phyloP scores from a whole-genome alignment of 2,113 vertebrate species.

The Apodemus sylvaticus region DNA sequence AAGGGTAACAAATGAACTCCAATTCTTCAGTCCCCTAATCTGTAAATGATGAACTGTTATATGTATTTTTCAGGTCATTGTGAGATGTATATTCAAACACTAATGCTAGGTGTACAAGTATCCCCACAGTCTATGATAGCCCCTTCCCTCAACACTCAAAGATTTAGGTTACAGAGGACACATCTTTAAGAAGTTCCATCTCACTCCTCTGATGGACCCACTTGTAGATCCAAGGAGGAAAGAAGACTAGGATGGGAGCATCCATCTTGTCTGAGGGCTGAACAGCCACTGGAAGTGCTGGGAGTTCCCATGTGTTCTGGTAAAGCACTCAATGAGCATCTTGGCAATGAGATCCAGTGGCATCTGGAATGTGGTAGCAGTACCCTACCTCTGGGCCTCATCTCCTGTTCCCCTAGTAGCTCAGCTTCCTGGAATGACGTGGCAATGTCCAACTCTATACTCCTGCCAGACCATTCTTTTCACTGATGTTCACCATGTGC shows the following conservation, averaged over 20 bases:
- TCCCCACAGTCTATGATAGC: too few relatives aligned
- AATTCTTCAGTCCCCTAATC: background rate
- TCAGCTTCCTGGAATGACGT: background rate
- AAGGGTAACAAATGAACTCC: background rate
- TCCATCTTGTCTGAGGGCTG: background rate
- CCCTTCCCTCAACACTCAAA: background rate
- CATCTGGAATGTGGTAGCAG: background rate
- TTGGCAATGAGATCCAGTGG: background rate
- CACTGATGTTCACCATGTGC: slow-evolving; percentile 3
- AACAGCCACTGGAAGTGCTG: background rate
- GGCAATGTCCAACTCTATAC: background rate
- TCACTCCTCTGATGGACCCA: background rate
- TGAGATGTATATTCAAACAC: background rate
- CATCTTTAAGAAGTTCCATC: background rate
- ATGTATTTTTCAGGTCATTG: background rate
- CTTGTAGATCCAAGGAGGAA: slow-evolving; percentile 1
- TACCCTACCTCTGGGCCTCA: background rate
- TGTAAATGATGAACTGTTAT: background rate
- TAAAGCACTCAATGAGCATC: background rate
- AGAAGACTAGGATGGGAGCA: background rate
- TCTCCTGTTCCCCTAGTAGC: background rate
- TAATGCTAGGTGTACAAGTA: background rate
- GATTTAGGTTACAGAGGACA: background rate
- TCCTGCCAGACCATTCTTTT: slow-evolving; percentile 4
- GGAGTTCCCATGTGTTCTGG: background rate